Evolutionary conservation across 1,140 invertebrate genomes (phyloP), one percentile per base, ranked within the genome.

Genomic region (Dryas iulia): DNA sequence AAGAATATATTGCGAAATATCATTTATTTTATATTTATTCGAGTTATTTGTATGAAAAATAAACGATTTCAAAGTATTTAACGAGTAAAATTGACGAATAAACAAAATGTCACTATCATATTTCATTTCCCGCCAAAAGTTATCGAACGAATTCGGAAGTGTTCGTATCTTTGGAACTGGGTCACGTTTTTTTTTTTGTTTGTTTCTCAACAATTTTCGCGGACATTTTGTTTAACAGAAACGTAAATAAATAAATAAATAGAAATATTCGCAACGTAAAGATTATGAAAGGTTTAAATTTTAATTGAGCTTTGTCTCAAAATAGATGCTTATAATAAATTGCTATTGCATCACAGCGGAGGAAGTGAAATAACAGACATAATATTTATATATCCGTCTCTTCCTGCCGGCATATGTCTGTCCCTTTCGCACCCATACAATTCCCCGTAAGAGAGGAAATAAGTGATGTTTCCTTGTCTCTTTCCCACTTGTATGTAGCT

Each of bases 281-380:
- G 72, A 71, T 69, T 33, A 69, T 66, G 56, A 75, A 77, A 77
- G 63, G 47, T 59, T 74, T 73, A 82, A 80, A 80, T 74, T 79
- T 78, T 79, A 77, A 80, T 78, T 79, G 64, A 79, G 74, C 79
- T 83, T 86, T 89, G 78, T 85, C 83, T 90, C 78, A 84, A 87
- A 89, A 88, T 86, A 86, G 84, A 84, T 80, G 79, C 73, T 82
- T 80, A 82, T 89, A 89, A 83, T 87, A 82, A 87, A 88, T 81
- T 82, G 72, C 74, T 84, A 84, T 91, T 91, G 89, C 89, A 91
- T 91, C 89, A 91, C 86, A 90, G 76, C 87, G 76, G 79, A 90
- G 89, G 89, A 91, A 91, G 82, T 91, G 87, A 90, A 89, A 89
- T 90, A 89, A 91, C 85, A 91, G 85, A 83, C 86, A 90, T 89